A percentile compares a stretch with the other conserved stretches of the same genome.
Conservation (phyloP, 2,888 invertebrate genomes). For the Yponomeuta malinellus region DNA sequence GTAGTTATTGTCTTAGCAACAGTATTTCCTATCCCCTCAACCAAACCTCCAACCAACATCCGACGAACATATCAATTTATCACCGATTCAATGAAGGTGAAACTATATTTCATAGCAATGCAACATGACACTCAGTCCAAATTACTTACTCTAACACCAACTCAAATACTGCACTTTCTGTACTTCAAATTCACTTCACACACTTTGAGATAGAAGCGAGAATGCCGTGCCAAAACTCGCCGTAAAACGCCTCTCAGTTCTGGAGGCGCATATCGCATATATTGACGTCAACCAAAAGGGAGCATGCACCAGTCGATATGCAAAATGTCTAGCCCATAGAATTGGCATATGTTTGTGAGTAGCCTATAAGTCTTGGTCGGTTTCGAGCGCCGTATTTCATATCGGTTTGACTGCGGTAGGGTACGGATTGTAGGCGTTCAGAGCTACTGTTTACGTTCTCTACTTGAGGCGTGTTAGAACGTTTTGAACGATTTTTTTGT, state of each 20-base stretch:
- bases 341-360: constrained; percentile 74
- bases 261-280: constrained; percentile 51
- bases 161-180: constrained; percentile 24
- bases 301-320: constrained; percentile 65
- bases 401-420: constrained; percentile 27
- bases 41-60: neutral
- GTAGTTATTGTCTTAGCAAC: neutral
- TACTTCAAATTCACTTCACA: constrained; percentile 19
- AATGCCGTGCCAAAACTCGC: constrained; percentile 18
- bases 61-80: constrained; percentile 62
- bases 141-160: constrained; percentile 31
- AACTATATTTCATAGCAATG: constrained; percentile 69
- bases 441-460: neutral
- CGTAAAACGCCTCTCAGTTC: constrained; percentile 20
- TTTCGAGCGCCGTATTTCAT: constrained; percentile 64
- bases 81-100: constrained; percentile 72
- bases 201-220: neutral
- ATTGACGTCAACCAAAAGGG: constrained; percentile 73
- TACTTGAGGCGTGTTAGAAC: neutral
- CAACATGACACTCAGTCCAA: constrained; percentile 55
- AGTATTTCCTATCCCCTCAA: neutral
- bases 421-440: neutral
- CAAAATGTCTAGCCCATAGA: constrained; percentile 73
- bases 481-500: neutral
- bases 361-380: constrained; percentile 67